Evolutionary conservation across 92 coral and sea anemone species (phyloP).

Genomic region (Parazoanthus swiftii): DNA sequence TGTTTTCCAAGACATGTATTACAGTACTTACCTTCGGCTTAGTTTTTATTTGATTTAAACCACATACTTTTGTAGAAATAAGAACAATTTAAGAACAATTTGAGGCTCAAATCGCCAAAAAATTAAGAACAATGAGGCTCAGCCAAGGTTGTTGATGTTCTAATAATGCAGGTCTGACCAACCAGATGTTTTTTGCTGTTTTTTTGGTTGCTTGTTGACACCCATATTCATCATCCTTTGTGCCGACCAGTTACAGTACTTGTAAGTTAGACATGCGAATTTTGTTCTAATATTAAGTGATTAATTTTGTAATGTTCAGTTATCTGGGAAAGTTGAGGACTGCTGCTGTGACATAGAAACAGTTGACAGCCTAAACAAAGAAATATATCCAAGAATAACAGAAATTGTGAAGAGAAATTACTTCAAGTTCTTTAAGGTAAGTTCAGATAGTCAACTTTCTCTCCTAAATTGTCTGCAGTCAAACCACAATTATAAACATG

Average conservation of each 20-base stretch:
- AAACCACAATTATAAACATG: too few relatives aligned
- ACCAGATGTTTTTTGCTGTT: too few relatives aligned
- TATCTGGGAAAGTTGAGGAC: conserved; percentile 90
- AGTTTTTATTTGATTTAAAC: too few relatives aligned
- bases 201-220: not conserved
- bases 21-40: too few relatives aligned
- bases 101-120: too few relatives aligned
- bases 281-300: not conserved
- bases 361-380: conserved; percentile 86
- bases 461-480: too few relatives aligned
- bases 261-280: not conserved
- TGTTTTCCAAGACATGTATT: too few relatives aligned
- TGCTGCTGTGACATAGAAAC: conserved; percentile 99
- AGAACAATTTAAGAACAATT: too few relatives aligned
- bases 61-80: too few relatives aligned
- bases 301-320: conserved; percentile 55
- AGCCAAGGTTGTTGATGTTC: too few relatives aligned
- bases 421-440: conserved; percentile 93
- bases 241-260: not conserved
- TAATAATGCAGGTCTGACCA: too few relatives aligned
- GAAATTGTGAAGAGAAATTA: conserved; percentile 83
- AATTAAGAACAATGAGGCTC: too few relatives aligned
- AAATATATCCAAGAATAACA: conserved; percentile 76
- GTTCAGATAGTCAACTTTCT: not conserved
- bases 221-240: not conserved